Evolutionary conservation across 2,888 invertebrate species (phyloP), one percentile per base, ranked within the genome.

Genomic region (Cylindroiulus punctatus): DNA sequence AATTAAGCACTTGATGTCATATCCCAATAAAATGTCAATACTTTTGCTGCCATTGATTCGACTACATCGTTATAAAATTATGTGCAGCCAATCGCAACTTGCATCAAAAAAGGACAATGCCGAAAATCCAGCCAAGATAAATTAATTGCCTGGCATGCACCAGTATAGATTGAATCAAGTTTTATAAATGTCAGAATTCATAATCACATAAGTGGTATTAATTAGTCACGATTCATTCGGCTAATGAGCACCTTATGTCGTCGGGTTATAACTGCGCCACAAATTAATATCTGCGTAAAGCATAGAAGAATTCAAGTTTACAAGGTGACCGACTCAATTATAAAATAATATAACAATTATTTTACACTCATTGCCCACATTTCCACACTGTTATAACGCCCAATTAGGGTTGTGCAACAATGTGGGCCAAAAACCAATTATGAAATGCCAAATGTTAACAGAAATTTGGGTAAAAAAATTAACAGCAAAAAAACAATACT

Each of bases 391-490:
- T 26, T 2, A 52, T n/a, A 52, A 26, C 65, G n/a, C 19, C 19
- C 17, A 12, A 47, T 7, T 47, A 47, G 0, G 4, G 17, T 26
- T 65, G 65, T 10, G 26, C 1, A 8, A 26, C 0, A 26, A 12
- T 26, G 26, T 26, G 8, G 5, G 65, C 8, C 5, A n/a, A 57
- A 22, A 57, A 65, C 26, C 8, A 65, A 65, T 26, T 65, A 65
- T 65, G 26, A 65, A 65, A 65, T 65, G 65, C 22, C 65, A 65
- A 65, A 65, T 26, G 65, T 65, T 26, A 65, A 65, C 65, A 65
- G 26, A 26, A 65, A 65, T n/a, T 10, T 1, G 26, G 26, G n/a
- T 26, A 65, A 26, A 65, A 26, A 65, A 65, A 4, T n/a, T 26
- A 65, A 26, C 19, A 65, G 65, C 10, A 8, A 10, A 26, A n/a